A percentile compares a stretch with the other conserved stretches of the same genome.
These are phyloP conservation scores for Oryctes rhinoceros DNA, from an alignment of 1,140 invertebrate genomes.

Conservation along the genomic window DNA sequence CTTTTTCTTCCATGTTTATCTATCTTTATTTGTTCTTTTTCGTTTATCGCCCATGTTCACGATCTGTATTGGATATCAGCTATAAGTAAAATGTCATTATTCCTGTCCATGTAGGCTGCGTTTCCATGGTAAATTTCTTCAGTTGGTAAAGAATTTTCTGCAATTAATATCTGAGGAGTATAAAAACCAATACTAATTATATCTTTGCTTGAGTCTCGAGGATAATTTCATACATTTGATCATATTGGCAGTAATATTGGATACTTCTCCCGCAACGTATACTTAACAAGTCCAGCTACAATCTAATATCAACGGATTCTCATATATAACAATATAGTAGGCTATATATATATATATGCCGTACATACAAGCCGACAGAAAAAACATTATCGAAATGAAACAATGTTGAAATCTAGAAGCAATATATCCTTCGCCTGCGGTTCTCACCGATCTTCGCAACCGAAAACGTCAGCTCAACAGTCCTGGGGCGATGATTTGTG, in stretches of 20 bases:
- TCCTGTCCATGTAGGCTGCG: no score
- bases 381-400: conserved; percentile 15
- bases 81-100: no score
- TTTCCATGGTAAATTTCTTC: no score
- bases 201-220: no score
- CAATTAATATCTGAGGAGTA: not conserved
- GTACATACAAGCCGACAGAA: not conserved
- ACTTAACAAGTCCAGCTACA: not conserved
- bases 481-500: conserved; percentile 16
- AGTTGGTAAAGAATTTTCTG: not conserved
- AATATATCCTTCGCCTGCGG: not conserved
- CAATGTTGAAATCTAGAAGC: conserved; percentile 14
- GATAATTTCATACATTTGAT: not conserved
- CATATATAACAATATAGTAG: not conserved
- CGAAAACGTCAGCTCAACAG: conserved; percentile 13
- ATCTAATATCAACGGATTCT: not conserved
- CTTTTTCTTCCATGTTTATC: no score
- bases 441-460: not conserved
- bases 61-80: no score
- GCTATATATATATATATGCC: no score
- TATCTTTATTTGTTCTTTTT: no score
- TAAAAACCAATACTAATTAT: no score
- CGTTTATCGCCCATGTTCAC: no score
- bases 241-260: not conserved
- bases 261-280: not conserved